Conservation (phyloP, 2,797 vertebrate genomes). For the Acipenser ruthenus region DNA sequence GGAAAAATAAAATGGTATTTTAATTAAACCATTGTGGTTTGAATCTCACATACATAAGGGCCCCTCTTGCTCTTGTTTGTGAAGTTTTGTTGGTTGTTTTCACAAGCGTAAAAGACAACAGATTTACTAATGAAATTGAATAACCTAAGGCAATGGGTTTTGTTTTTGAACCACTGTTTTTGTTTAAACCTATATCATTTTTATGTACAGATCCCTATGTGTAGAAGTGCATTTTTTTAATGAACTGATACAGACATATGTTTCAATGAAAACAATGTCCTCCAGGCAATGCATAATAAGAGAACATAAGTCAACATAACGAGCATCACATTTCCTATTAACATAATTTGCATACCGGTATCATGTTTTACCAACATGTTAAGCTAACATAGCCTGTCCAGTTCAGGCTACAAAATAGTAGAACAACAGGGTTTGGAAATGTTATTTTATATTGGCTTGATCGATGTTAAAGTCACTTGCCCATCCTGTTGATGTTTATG, state of each 20-base stretch:
- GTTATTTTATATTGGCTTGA: no score
- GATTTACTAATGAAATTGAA: constrained; percentile 1
- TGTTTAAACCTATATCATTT: background rate
- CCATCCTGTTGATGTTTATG: background rate
- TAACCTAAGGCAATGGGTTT: background rate
- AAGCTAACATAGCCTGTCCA: background rate
- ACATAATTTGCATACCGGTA: background rate
- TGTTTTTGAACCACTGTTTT: background rate
- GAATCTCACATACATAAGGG: background rate
- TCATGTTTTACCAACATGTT: background rate
- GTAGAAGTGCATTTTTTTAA: background rate
- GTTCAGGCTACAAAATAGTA: background rate
- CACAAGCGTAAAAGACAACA: background rate
- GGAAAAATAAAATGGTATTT: background rate
- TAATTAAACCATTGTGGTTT: constrained; percentile 2
- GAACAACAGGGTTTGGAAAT: background rate
- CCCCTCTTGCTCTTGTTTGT: background rate
- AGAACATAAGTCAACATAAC: background rate
- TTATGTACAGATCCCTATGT: background rate
- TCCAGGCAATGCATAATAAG: background rate
- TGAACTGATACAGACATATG: background rate
- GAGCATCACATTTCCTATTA: background rate
- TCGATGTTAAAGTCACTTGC: background rate
- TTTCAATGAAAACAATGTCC: background rate
- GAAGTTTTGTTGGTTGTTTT: background rate